Evolutionary conservation across 2,113 vertebrate genomes (phyloP).

Genomic region (Andinoacara biseriatus): DNA sequence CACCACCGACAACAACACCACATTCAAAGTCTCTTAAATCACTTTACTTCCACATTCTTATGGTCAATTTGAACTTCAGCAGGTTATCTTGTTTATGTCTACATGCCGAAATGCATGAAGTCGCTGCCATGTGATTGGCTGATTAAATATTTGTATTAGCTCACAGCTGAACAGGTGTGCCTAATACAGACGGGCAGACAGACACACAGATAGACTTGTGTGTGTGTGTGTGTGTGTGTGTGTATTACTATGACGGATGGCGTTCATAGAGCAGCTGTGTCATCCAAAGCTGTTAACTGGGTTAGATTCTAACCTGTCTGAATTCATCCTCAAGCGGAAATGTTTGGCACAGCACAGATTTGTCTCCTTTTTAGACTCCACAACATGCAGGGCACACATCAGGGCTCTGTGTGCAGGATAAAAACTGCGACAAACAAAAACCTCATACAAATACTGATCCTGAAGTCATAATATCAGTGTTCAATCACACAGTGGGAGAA

Average conservation of each 20-base stretch:
- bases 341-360: neutral
- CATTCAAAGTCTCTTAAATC: no score
- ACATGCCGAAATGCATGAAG: no score
- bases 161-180: no score
- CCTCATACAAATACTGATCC: neutral
- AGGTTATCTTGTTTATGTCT: no score
- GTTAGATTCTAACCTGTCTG: slow-evolving; percentile 19
- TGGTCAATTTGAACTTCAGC: no score
- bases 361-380: neutral
- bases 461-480: neutral
- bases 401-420: neutral
- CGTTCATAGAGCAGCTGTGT: neutral
- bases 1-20: no score
- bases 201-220: no score
- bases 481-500: neutral
- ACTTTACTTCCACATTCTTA: no score
- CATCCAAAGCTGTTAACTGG: slow-evolving; percentile 1
- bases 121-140: no score
- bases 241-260: neutral
- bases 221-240: no score
- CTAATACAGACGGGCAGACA: no score
- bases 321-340: neutral
- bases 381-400: neutral
- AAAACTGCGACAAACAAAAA: neutral
- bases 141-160: no score